These are phyloP conservation scores for Acrobasis repandana DNA, from an alignment of 2,888 invertebrate species.

Conservation along the genomic window DNA sequence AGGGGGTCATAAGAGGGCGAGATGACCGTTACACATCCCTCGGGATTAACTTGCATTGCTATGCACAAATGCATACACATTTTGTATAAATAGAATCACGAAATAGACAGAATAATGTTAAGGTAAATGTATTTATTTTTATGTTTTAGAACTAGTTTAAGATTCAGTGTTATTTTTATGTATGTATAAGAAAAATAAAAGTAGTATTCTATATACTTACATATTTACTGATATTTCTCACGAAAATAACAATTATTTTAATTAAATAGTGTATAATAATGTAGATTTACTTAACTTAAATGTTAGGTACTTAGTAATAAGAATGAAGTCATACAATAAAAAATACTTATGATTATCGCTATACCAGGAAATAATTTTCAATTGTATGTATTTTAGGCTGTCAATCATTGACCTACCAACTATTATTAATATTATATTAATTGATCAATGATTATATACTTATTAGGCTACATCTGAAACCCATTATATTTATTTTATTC, in stretches of 20 bases:
- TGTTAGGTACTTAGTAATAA: neutral
- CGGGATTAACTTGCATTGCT: slow-evolving; percentile 14
- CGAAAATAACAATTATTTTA: too few relatives aligned
- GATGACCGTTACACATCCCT: slow-evolving; percentile 30
- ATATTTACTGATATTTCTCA: neutral
- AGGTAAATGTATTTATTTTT: too few relatives aligned
- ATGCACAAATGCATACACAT: slow-evolving; percentile 23
- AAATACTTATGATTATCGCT: neutral
- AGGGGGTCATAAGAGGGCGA: slow-evolving; percentile 26
- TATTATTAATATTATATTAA: neutral
- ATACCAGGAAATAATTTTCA: neutral
- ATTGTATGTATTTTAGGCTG: neutral
- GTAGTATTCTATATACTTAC: too few relatives aligned
- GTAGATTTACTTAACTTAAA: too few relatives aligned
- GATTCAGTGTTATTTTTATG: neutral
- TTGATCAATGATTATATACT: neutral
- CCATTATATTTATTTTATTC: too few relatives aligned
- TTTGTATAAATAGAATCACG: neutral
- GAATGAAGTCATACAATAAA: neutral
- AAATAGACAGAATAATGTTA: neutral
- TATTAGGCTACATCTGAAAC: too few relatives aligned
- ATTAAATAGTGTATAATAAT: too few relatives aligned
- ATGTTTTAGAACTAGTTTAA: too few relatives aligned
- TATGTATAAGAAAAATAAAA: too few relatives aligned
- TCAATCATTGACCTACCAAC: neutral